Evolutionary conservation across 2,888 invertebrate genomes (phyloP), one percentile per base, ranked within the genome.

Genomic region (Ochropleura plecta): DNA sequence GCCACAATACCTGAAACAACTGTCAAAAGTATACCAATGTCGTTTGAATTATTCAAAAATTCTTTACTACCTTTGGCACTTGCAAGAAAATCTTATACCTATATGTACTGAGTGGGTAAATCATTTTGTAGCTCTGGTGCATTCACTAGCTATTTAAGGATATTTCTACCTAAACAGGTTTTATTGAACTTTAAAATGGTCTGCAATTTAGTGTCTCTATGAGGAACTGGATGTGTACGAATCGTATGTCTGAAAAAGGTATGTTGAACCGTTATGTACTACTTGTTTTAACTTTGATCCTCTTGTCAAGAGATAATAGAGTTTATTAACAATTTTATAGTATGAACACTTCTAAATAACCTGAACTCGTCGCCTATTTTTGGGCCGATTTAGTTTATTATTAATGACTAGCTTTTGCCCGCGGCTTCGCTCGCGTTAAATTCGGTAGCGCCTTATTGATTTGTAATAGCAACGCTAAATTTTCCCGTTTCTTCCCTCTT

Each of bases 171-270:
- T 67, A 60, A 73, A 76, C 73, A 44, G 42, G 81, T 84, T 81
- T 51, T 81, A 82, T 62, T 75, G 82, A 77, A 81, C 85, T 82
- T 81, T 81, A 73, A 65, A 70, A 16, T 51, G 60, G n/a, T 51
- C 20, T 48, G 68, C 63, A 62, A 65, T 67, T 71, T 59, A 20
- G n/a, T 59, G 20, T 77, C 59, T 42, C 18, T 62, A 69, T 60
- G 20, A 83, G 71, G 84, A 79, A 83, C 20, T 71, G 57, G n/a
- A 57, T 16, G 44, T 59, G 55, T 79, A 65, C 57, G 51, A 18
- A 75, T 51, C 46, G 46, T 51, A 12, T 48, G 14, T 46, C 51
- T 5, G 18, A 42, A 30, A 59, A 71, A 44, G 20, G 48, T 73
- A 60, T 49, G 49, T 62, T 49, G 20, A 78, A 66, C 60, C 16